Percentiles rank a stretch among this genome's conserved stretches.
Evolutionary conservation across 1,140 invertebrate genomes (phyloP).

Genomic region (Argopecten irradians): DNA sequence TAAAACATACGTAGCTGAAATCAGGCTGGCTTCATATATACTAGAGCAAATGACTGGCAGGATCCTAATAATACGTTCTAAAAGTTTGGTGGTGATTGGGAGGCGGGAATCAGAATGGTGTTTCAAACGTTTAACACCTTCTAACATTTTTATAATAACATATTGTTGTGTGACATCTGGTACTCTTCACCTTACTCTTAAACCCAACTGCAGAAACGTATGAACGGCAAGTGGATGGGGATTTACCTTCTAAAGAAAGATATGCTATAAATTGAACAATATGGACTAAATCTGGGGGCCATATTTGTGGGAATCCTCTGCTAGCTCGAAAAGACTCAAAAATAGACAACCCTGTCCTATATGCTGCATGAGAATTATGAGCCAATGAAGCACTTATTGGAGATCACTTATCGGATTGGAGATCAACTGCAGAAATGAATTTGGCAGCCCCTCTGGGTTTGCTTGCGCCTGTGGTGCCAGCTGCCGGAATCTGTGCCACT

Average conservation of each 20-base stretch:
- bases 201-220: background rate
- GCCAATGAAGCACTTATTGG: background rate
- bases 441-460: background rate
- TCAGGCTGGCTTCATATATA: background rate
- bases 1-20: background rate
- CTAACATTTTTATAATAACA: no score
- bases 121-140: no score
- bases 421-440: background rate
- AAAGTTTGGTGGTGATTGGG: no score
- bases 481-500: conserved; percentile 25
- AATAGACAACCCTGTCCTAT: background rate
- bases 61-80: background rate
- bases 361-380: background rate
- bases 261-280: background rate
- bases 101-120: no score
- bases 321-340: background rate
- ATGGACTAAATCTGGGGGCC: background rate
- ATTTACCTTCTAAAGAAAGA: background rate
- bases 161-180: no score
- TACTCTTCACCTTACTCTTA: no score
- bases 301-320: background rate
- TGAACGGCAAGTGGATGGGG: background rate
- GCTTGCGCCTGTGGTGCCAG: background rate
- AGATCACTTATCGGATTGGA: background rate
- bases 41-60: background rate